Percentiles rank a stretch among this genome's conserved stretches.
phyloP scores from a whole-genome alignment of 2,888 invertebrate species.

The Trilocha varians region DNA sequence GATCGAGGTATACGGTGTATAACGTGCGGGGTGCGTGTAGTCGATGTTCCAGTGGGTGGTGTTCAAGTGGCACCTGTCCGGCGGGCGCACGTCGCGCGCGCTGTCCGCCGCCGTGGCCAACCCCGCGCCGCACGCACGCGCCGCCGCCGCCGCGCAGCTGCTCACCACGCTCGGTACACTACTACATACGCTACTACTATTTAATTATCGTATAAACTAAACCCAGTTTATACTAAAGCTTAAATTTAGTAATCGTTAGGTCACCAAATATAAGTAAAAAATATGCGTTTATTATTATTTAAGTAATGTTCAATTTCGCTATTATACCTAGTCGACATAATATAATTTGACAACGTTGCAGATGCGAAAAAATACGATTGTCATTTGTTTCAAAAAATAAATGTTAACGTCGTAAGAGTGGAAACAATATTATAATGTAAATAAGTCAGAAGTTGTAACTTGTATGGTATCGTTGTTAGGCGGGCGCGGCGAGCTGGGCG shows the following conservation, averaged over 20 bases:
- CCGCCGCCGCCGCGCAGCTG: conserved; percentile 59
- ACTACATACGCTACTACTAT: neutral
- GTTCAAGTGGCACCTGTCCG: conserved; percentile 65
- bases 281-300: too few species aligned
- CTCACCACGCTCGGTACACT: conserved; percentile 54
- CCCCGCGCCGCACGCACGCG: conserved; percentile 55
- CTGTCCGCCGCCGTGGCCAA: conserved; percentile 57
- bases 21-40: conserved; percentile 22
- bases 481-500: conserved; percentile 49
- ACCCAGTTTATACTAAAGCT: neutral
- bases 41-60: conserved; percentile 68
- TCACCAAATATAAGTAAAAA: too few species aligned
- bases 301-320: too few species aligned
- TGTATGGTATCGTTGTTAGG: conserved; percentile 32
- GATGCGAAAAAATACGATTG: too few species aligned
- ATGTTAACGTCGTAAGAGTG: too few species aligned
- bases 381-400: too few species aligned
- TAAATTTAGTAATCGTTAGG: too few species aligned
- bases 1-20: neutral
- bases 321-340: too few species aligned
- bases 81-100: conserved; percentile 58
- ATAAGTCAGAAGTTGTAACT: too few species aligned
- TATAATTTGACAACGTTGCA: too few species aligned
- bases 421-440: too few species aligned
- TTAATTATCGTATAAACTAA: neutral